Conservation (phyloP, 2,797 vertebrate species). For the Brachyalestes nurse region DNA sequence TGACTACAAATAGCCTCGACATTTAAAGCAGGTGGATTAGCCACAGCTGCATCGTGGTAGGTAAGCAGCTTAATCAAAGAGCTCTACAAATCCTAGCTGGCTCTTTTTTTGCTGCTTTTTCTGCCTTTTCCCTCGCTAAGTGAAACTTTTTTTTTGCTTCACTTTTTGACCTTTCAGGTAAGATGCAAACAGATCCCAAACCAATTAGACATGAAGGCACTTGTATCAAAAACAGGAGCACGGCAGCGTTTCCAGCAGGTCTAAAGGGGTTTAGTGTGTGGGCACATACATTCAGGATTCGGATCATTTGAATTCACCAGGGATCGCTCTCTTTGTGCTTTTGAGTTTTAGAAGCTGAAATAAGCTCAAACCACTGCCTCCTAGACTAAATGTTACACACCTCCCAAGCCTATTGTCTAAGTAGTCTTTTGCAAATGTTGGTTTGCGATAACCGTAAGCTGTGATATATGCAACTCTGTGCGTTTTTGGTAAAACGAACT, state of each 20-base stretch:
- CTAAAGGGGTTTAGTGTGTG: neutral
- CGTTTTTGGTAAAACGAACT: conserved; percentile 20
- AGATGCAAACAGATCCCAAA: conserved; percentile 18
- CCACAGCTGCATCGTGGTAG: conserved; percentile 29
- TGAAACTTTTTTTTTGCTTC: conserved; percentile 22
- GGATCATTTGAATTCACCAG: neutral
- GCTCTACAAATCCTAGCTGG: conserved; percentile 43
- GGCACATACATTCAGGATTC: neutral
- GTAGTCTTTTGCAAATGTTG: conserved; percentile 15
- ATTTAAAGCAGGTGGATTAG: conserved; percentile 55
- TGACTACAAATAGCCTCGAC: conserved; percentile 45
- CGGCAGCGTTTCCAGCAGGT: neutral
- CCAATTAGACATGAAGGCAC: conserved; percentile 18
- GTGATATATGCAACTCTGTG: neutral
- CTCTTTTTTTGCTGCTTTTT: conserved; percentile 11
- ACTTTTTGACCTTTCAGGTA: conserved; percentile 43
- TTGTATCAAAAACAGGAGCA: conserved; percentile 7
- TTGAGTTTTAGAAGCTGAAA: conserved; percentile 3
- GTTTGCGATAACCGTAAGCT: conserved; percentile 21
- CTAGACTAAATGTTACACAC: conserved; percentile 1
- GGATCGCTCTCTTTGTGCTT: neutral
- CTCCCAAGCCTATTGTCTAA: conserved; percentile 6
- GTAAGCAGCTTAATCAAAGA: conserved; percentile 53
- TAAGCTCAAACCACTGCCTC: neutral
- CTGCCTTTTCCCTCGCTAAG: neutral